Evolutionary conservation across 2,113 vertebrate genomes (phyloP), one percentile per base, ranked within the genome.

Genomic region (Sisor rabdophorus): DNA sequence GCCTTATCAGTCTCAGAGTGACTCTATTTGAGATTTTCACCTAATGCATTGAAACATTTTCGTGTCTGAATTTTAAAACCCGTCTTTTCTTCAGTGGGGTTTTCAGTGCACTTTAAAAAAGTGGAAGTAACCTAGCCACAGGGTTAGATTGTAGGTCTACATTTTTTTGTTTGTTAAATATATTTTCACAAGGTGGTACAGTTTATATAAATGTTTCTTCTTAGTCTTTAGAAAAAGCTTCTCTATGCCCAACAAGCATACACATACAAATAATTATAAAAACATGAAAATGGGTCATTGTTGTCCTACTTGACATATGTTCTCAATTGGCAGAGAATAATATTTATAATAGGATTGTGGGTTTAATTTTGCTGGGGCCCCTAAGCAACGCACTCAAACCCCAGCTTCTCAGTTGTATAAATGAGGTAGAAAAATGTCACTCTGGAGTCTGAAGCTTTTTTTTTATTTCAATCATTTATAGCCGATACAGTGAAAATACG

Each of bases 21-120:
- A 20, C 22, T 50, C 22, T 28, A 28, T 68, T 68, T 68, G 44
- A 52, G 65, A 50, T 68, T 68, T 68, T 52, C 47, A 68, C 47
- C 26, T 28, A 68, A 68, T 20, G 9, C 47, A 28, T 44, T 68
- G 47, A 22, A 68, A 68, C 8, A 19, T 68, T 68, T 68, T 19
- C 4, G n/a, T 24, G 48, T 44, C 44, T 68, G 44, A 17, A 67
- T 67, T 67, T 67, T 16, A 67, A 67, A 48, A 48, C 22, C 47
- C 15, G 40, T 26, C 17, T 50, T 67, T 67, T 67, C 22, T 47
- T 67, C 16, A 67, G 40, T 16, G 3, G 12, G 40, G 64, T 48
- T 67, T 47, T 26, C 40, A 67, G 9, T 48, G n/a, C n/a, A n/a
- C n/a, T n/a, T n/a, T n/a, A n/a, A n/a, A n/a, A n/a, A n/a, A n/a